These are phyloP conservation scores for Takifugu flavidus DNA, from an alignment of 2,113 vertebrate genomes.

Conservation along the genomic window DNA sequence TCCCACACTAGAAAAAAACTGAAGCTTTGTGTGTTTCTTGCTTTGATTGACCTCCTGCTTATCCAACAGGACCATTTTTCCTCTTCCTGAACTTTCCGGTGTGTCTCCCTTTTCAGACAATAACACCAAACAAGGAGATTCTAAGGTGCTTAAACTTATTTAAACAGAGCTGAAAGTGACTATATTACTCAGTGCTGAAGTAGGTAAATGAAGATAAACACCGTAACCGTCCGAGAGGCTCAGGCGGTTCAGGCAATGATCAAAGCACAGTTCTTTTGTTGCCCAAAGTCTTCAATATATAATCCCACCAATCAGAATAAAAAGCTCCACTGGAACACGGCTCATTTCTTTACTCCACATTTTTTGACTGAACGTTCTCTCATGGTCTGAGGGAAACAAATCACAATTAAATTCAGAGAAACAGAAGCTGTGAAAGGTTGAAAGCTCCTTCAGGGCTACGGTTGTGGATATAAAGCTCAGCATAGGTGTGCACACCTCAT, in stretches of 20 bases:
- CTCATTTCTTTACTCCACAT: constrained; percentile 16
- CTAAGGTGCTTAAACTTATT: constrained; percentile 48
- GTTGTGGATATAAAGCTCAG: too few relatives aligned
- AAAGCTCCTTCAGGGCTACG: neutral
- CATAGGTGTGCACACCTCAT: neutral
- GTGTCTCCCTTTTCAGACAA: constrained; percentile 39
- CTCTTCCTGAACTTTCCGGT: constrained; percentile 13
- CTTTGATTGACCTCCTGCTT: constrained; percentile 30
- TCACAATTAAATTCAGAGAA: neutral
- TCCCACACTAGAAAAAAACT: constrained; percentile 11
- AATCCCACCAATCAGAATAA: neutral
- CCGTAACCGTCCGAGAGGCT: constrained; percentile 26
- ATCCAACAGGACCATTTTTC: constrained; percentile 28
- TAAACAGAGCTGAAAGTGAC: constrained; percentile 53
- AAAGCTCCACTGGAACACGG: neutral
- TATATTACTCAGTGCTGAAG: constrained; percentile 38
- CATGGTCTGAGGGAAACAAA: constrained; percentile 11
- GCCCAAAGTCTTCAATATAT: constrained; percentile 11
- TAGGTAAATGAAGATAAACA: constrained; percentile 51
- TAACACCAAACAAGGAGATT: constrained; percentile 36
- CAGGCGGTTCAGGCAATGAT: constrained; percentile 24
- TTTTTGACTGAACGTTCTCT: constrained; percentile 22
- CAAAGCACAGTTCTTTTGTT: constrained; percentile 4
- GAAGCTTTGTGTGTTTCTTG: constrained; percentile 9
- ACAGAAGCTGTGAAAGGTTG: neutral